Conservation (phyloP, 1,140 invertebrate genomes). For the Lethrus apterus region DNA sequence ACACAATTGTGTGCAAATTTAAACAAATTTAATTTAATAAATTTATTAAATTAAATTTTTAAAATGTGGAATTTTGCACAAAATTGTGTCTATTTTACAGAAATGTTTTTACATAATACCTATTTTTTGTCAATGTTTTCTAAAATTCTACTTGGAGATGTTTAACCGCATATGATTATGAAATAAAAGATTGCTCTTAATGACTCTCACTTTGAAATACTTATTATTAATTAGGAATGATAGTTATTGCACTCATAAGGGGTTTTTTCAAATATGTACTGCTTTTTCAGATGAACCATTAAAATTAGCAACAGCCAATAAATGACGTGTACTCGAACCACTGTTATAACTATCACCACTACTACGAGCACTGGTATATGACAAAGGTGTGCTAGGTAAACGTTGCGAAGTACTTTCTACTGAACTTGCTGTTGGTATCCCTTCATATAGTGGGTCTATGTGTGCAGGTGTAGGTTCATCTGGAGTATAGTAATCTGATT, state of each 20-base stretch:
- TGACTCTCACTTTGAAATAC: too few species aligned
- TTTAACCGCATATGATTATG: too few species aligned
- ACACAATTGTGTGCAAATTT: too few species aligned
- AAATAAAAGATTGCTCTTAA: too few species aligned
- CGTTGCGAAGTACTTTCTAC: slow-evolving; percentile 37
- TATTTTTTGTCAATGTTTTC: too few species aligned
- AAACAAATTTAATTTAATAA: too few species aligned
- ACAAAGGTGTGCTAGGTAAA: slow-evolving; percentile 54
- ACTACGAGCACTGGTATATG: slow-evolving; percentile 57
- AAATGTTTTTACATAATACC: too few species aligned
- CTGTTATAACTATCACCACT: slow-evolving; percentile 66
- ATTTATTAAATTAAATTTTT: too few species aligned
- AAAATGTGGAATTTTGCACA: too few species aligned
- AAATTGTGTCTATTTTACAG: too few species aligned
- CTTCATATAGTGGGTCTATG: slow-evolving; percentile 33
- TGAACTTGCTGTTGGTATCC: slow-evolving; percentile 24
- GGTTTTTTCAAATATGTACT: slow-evolving; percentile 25
- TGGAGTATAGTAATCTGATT: slow-evolving; percentile 66
- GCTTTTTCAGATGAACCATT: slow-evolving; percentile 27
- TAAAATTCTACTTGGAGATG: too few species aligned
- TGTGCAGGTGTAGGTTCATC: slow-evolving; percentile 58
- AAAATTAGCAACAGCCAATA: slow-evolving; percentile 46
- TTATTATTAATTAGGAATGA: too few species aligned
- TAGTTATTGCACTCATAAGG: not conserved
- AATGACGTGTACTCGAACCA: slow-evolving; percentile 59